Evolutionary conservation across 2,888 invertebrate genomes (phyloP).

Genomic region (Folsomia manolachei): DNA sequence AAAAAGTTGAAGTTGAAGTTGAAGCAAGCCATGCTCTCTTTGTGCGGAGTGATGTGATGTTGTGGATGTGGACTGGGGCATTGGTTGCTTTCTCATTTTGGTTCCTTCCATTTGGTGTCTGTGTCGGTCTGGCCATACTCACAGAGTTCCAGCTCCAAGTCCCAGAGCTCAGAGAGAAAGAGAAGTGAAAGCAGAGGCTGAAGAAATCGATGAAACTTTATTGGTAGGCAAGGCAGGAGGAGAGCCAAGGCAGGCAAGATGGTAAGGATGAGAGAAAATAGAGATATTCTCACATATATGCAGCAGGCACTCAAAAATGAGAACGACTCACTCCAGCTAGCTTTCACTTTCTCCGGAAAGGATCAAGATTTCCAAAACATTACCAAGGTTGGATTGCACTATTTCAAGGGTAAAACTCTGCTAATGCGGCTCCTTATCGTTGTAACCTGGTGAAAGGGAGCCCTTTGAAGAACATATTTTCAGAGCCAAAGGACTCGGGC

Average conservation of each 20-base stretch:
- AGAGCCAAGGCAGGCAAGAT: not conserved
- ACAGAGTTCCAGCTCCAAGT: constrained; percentile 7
- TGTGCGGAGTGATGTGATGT: not conserved
- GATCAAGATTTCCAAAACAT: not conserved
- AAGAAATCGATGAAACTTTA: constrained; percentile 22
- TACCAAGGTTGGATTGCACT: too few relatives aligned
- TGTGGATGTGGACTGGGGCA: too few relatives aligned
- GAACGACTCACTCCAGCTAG: not conserved
- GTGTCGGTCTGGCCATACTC: constrained; percentile 10
- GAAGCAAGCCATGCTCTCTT: not conserved
- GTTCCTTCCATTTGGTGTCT: not conserved
- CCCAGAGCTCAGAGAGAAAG: not conserved
- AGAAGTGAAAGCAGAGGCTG: constrained; percentile 12
- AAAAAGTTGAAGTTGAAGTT: too few relatives aligned
- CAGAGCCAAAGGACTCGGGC: too few relatives aligned
- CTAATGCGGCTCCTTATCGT: too few relatives aligned
- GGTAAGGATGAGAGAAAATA: too few relatives aligned
- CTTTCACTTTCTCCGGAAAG: not conserved
- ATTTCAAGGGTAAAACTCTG: too few relatives aligned
- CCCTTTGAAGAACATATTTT: too few relatives aligned
- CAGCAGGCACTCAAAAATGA: not conserved
- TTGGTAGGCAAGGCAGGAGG: constrained; percentile 20
- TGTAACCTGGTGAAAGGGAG: too few relatives aligned
- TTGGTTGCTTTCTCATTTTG: too few relatives aligned
- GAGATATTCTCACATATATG: too few relatives aligned